phyloP scores from a whole-genome alignment of 2,113 vertebrate species.

The Hypocryptadius cinnamomeus region DNA sequence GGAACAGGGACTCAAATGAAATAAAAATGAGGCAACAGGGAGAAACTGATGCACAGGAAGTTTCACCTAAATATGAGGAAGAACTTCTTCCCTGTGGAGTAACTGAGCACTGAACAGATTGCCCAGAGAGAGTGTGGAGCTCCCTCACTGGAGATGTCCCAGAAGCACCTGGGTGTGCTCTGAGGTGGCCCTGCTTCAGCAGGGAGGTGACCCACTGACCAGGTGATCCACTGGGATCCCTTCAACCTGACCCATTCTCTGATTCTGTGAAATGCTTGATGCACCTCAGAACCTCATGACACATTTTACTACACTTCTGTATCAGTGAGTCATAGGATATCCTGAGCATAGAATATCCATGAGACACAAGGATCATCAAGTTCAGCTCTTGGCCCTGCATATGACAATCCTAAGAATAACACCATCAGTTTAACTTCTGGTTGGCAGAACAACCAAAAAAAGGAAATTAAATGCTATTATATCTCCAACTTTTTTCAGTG shows the following conservation, averaged over 20 bases:
- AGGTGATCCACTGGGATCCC: neutral
- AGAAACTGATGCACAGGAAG: neutral
- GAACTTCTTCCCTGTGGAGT: neutral
- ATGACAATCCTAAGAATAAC: neutral
- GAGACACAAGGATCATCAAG: neutral
- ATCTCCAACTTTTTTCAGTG: neutral
- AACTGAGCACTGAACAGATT: neutral
- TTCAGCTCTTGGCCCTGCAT: neutral
- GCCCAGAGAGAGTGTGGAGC: neutral
- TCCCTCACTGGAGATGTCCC: neutral
- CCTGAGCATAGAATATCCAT: neutral
- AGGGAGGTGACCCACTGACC: neutral
- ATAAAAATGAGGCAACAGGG: neutral
- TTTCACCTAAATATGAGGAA: neutral
- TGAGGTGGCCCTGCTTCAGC: neutral
- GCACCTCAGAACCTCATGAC: neutral
- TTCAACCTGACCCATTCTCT: neutral
- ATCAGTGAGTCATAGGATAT: neutral
- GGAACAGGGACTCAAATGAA: fast-evolving
- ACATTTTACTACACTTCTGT: neutral
- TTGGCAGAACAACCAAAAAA: neutral
- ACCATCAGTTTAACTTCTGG: fast-evolving
- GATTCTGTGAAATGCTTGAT: neutral
- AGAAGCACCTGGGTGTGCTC: neutral
- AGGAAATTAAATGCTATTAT: neutral